Evolutionary conservation across 1,140 invertebrate genomes (phyloP), one percentile per base, ranked within the genome.

Genomic region (Rhopalosiphum maidis): DNA sequence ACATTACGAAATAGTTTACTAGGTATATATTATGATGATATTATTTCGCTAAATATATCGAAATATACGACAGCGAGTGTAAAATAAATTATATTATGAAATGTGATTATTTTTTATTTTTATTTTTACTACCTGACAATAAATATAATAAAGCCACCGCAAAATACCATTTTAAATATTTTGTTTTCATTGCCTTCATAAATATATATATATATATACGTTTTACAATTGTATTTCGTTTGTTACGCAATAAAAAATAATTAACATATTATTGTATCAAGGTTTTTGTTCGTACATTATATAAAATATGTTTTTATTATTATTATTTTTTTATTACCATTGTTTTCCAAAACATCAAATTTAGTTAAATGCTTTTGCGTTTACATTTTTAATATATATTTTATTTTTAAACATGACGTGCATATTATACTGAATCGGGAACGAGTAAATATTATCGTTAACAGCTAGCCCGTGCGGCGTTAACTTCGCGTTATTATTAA

Each of bases 401-500:
- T 77, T 77, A 77, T 77, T n/a, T n/a, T 46, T n/a, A 43, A 30
- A 46, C 4, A 87, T 18, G 46, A 46, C 85, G 15, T 15, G 30
- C 5, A 25, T 87, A 15, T n/a, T n/a, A 41, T 41, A 21, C 30
- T 18, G 30, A 15, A 46, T 46, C 25, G 85, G 25, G 30, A 87
- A 46, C 15, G 30, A 46, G 43, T 46, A 87, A 87, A 87, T 87
- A 87, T n/a, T 87, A 43, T 46, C 30, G n/a, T 87, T 48, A 46
- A 46, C 4, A 77, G 43, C 41, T 43, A 30, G 21, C 37, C 18
- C 11, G 37, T 22, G 85, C 25, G 41, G 85, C 43, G 41, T 87
- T 87, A 87, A 87, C 23, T 87, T 30, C 48, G 15, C 25, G 18
- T 87, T 87, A 87, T 87, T 43, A 85, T 85, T 85, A 25, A 85